These are phyloP conservation scores for Heliothis subflexa DNA, from an alignment of 1,140 invertebrate species.

Conservation along the genomic window DNA sequence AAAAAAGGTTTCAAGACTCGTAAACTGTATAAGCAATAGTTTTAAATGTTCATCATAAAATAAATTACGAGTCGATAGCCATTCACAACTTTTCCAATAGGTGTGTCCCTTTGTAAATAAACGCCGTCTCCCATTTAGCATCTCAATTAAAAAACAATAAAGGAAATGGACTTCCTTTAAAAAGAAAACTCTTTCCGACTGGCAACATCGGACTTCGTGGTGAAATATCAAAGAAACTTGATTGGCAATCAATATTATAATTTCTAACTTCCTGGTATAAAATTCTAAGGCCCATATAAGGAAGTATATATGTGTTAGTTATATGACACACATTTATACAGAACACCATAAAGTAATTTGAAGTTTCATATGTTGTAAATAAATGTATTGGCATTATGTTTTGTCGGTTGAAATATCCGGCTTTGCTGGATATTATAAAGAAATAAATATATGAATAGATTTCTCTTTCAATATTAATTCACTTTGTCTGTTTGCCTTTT, in stretches of 20 bases:
- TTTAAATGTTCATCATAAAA: too few relatives aligned
- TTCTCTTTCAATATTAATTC: background rate
- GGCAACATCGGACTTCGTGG: background rate
- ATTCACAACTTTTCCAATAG: too few relatives aligned
- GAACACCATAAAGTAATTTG: background rate
- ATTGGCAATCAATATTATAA: background rate
- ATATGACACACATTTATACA: background rate
- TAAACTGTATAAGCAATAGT: too few relatives aligned
- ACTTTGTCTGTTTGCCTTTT: too few relatives aligned
- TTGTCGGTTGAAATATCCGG: background rate
- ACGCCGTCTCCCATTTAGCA: background rate
- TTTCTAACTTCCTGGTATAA: background rate
- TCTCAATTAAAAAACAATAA: constrained; percentile 8
- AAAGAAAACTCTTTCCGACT: background rate
- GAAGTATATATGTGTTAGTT: background rate
- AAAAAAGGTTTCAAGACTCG: too few relatives aligned
- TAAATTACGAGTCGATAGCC: too few relatives aligned
- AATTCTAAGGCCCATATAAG: background rate
- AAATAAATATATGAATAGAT: too few relatives aligned
- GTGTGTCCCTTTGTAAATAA: background rate
- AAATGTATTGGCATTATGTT: background rate
- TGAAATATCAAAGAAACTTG: background rate
- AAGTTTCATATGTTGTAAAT: constrained; percentile 1
- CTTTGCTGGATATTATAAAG: background rate
- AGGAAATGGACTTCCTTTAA: constrained; percentile 21